These are phyloP conservation scores for Menidia beryllina DNA, from an alignment of 2,113 vertebrate species.

Conservation along the genomic window DNA sequence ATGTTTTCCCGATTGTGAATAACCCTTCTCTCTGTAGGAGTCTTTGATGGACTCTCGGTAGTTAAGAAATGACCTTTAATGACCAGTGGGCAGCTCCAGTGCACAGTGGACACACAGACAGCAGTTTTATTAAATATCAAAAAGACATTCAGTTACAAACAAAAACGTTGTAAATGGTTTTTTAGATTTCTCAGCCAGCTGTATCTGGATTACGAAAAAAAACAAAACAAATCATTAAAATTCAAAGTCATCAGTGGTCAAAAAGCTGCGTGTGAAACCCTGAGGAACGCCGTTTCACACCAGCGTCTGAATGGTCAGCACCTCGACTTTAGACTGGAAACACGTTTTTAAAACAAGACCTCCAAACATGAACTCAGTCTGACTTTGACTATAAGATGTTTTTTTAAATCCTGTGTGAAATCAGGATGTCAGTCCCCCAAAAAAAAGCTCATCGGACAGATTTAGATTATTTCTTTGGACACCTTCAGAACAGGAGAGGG, in stretches of 20 bases:
- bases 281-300: constrained; percentile 27
- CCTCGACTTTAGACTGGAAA: neutral
- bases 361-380: neutral
- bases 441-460: neutral
- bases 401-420: no score
- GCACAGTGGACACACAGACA: no score
- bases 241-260: constrained; percentile 14
- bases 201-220: no score
- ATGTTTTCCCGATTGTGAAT: no score
- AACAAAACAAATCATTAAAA: constrained; percentile 14
- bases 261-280: constrained; percentile 35
- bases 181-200: neutral
- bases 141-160: constrained; percentile 49
- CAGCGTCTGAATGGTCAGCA: neutral
- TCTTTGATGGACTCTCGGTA: no score
- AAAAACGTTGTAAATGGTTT: constrained; percentile 5
- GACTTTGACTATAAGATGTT: no score
- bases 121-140: constrained; percentile 67
- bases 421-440: neutral
- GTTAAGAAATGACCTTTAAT: no score
- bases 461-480: neutral
- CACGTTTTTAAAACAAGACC: neutral
- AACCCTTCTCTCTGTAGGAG: no score
- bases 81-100: no score
- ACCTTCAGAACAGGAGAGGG: neutral